Conservation (phyloP, 2,888 invertebrate genomes). For the Agrochola macilenta region DNA sequence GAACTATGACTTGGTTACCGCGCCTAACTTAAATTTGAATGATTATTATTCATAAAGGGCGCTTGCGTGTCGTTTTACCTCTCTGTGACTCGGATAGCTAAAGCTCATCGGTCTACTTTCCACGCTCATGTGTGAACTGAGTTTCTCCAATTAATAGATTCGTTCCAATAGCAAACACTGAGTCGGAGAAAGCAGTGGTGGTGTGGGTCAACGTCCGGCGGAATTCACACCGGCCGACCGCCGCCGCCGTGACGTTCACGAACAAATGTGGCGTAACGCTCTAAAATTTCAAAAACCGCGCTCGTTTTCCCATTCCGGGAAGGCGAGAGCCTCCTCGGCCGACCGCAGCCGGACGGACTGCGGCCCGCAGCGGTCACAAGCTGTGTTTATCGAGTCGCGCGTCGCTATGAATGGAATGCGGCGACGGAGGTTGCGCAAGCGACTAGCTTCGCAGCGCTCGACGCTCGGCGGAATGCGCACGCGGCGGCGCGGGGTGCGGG, state of each 20-base stretch:
- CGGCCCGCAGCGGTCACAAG: conserved; percentile 64
- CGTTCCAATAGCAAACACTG: conserved; percentile 90
- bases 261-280: conserved; percentile 89
- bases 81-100: conserved; percentile 71
- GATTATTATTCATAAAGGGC: conserved; percentile 60
- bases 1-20: conserved; percentile 25
- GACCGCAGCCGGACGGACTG: conserved; percentile 56
- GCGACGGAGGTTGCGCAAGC: conserved; percentile 88
- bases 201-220: conserved; percentile 87
- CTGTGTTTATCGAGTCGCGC: conserved; percentile 76
- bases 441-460: conserved; percentile 81
- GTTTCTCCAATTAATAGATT: conserved; percentile 91
- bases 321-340: conserved; percentile 71
- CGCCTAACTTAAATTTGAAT: conserved; percentile 48
- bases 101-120: conserved; percentile 87
- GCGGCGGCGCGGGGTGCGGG: conserved; percentile 66
- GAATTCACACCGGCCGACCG: conserved; percentile 87
- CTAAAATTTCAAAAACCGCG: conserved; percentile 87
- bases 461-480: conserved; percentile 81
- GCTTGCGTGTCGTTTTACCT: conserved; percentile 61
- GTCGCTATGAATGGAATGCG: conserved; percentile 90
- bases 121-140: conserved; percentile 90
- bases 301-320: conserved; percentile 83
- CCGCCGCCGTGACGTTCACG: conserved; percentile 87
- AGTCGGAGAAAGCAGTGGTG: conserved; percentile 88